These are phyloP conservation scores for Pammene fasciana DNA, from an alignment of 2,888 invertebrate species.

Conservation along the genomic window DNA sequence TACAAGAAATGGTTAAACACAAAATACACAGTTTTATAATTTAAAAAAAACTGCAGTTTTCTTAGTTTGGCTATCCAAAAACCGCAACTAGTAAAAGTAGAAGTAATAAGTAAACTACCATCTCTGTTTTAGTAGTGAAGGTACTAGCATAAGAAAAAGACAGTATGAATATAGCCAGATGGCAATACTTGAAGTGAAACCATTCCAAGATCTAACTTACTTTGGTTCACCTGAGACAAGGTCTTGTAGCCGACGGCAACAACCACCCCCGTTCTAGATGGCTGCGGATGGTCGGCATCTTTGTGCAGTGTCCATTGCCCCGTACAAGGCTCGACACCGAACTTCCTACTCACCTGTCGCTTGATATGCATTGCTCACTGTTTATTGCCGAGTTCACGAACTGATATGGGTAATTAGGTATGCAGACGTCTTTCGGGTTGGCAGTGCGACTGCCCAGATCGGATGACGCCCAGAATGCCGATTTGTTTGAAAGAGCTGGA, in stretches of 20 bases:
- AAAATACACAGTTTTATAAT: too few species aligned
- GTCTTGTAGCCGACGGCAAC: background rate
- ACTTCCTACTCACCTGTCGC: conserved; percentile 62
- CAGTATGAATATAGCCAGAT: too few species aligned
- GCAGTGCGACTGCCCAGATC: background rate
- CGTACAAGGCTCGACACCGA: conserved; percentile 67
- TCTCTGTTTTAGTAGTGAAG: too few species aligned
- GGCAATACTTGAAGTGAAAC: too few species aligned
- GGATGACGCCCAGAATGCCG: conserved; percentile 2
- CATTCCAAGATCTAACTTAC: background rate
- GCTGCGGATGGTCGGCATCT: conserved; percentile 56
- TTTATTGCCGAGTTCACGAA: conserved; percentile 26
- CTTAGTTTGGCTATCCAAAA: too few species aligned
- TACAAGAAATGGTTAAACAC: too few species aligned
- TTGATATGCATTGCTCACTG: conserved; percentile 55
- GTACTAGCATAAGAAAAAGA: too few species aligned
- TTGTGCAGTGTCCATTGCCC: conserved; percentile 79
- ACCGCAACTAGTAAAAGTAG: too few species aligned
- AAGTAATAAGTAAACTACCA: too few species aligned
- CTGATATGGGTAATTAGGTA: conserved; percentile 23
- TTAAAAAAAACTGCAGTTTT: too few species aligned
- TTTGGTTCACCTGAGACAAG: background rate
- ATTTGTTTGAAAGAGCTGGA: background rate
- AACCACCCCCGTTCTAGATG: conserved; percentile 54
- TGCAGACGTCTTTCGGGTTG: background rate